A percentile compares a stretch with the other conserved stretches of the same genome.
Evolutionary conservation across 2,888 invertebrate species (phyloP).

Genomic region (Eupithecia centaureata): DNA sequence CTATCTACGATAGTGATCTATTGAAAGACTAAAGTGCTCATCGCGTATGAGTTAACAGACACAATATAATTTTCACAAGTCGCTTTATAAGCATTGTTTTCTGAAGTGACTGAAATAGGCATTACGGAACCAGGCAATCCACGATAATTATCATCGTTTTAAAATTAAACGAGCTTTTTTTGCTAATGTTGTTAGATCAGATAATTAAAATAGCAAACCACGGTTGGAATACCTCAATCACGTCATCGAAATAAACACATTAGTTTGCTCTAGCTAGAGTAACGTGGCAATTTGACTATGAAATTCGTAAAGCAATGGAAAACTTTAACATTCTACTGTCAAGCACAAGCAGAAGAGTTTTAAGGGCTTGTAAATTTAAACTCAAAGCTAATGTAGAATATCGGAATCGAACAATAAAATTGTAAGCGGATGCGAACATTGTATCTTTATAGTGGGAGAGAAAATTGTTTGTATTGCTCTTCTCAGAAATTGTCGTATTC

Average conservation of each 20-base stretch:
- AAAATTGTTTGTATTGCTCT: slow-evolving; percentile 22
- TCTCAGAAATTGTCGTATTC: slow-evolving; percentile 14
- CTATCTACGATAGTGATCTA: not conserved
- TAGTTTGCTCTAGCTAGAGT: slow-evolving; percentile 30
- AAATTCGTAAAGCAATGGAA: slow-evolving; percentile 32
- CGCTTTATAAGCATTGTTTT: not conserved
- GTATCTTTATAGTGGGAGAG: slow-evolving; percentile 5
- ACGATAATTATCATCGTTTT: not conserved
- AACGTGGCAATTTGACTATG: slow-evolving; percentile 16
- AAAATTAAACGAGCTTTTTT: slow-evolving; percentile 15
- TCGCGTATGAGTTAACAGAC: not conserved
- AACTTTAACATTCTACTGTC: slow-evolving; percentile 19
- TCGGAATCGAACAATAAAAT: slow-evolving; percentile 13
- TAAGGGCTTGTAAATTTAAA: slow-evolving; percentile 28
- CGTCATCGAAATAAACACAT: slow-evolving; percentile 27
- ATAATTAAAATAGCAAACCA: slow-evolving; percentile 8
- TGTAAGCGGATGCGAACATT: slow-evolving; percentile 7
- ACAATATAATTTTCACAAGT: not conserved
- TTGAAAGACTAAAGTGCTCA: not conserved
- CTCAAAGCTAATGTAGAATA: slow-evolving; percentile 23
- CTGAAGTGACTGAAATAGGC: not conserved
- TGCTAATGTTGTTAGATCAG: slow-evolving; percentile 2
- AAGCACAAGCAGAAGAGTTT: slow-evolving; percentile 13
- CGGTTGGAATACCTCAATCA: slow-evolving; percentile 31
- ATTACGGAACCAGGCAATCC: not conserved